These are phyloP conservation scores for Onthophagus taurus DNA, from an alignment of 1,140 invertebrate species.

Conservation along the genomic window DNA sequence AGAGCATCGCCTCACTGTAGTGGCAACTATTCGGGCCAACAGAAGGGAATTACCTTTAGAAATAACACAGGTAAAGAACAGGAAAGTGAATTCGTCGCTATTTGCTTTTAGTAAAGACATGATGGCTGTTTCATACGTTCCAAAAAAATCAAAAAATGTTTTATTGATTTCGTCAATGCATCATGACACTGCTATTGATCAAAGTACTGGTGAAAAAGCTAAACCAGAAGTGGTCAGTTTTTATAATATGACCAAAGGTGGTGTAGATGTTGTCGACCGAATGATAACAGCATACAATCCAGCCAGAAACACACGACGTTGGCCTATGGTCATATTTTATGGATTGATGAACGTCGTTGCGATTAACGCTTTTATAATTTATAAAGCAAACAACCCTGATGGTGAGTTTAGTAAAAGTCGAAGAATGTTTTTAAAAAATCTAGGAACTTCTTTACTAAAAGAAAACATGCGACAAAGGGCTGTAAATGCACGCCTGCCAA, in stretches of 20 bases:
- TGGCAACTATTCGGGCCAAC: conserved; percentile 6
- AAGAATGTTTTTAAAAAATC: no score
- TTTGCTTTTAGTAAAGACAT: conserved; percentile 6
- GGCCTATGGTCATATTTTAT: conserved; percentile 12
- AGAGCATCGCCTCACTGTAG: conserved; percentile 5
- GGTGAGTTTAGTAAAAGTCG: no score
- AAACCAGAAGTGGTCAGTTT: conserved; percentile 16
- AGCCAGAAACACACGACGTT: conserved; percentile 8
- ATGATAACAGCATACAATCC: conserved; percentile 32
- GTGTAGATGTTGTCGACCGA: conserved; percentile 38
- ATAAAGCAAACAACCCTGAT: conserved; percentile 10
- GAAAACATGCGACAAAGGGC: no score
- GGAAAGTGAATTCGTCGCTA: background rate
- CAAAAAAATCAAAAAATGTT: conserved; percentile 4
- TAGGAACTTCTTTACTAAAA: no score
- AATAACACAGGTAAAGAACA: background rate
- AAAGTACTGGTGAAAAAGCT: background rate
- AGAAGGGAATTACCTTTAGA: background rate
- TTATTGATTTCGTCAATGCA: conserved; percentile 4
- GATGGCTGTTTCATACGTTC: conserved; percentile 1
- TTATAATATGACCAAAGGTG: conserved; percentile 39
- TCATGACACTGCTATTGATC: background rate
- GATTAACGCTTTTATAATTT: conserved; percentile 9
- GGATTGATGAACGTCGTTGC: conserved; percentile 5
- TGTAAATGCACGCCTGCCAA: no score